Evolutionary conservation across 2,113 vertebrate species (phyloP), one percentile per base, ranked within the genome.

Genomic region (Stomatorhinus ivindoensis): DNA sequence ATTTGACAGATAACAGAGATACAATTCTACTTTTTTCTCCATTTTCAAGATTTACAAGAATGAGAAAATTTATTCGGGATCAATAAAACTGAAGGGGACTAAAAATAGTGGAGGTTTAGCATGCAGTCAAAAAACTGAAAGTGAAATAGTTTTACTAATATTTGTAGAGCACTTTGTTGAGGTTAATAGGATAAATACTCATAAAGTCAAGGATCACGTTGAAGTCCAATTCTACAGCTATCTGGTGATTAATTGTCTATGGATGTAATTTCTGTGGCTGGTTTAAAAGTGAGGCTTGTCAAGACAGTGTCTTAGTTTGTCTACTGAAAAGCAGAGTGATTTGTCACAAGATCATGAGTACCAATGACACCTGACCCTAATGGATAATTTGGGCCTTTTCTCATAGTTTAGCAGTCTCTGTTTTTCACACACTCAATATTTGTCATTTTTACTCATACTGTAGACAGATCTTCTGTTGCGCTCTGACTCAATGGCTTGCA

Each of bases 401-500:
- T 93, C 91, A 89, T 89, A 91, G 89, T 91, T 92, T 92, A 93
- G 93, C 93, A 94, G 93, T 93, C 91, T 90, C 90, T 91, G 86
- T 42, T 90, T n/a, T 35, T 89, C 87, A 24, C 82, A 86, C 83
- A 82, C 88, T 31, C 46, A 53, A 11, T 88, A 82, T 89, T 88
- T 88, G 89, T 89, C 88, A 89, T 89, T 61, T 82, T 51, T 73
- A 86, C 89, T 48, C 82, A 83, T 46, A 82, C 88, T 86, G 61
- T 39, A 53, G 58, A 58, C 82, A 90, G 90, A 92, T 93, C 91
- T 69, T 69, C n/a, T 90, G 15, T 90, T 88, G 86, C 89, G 53
- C 87, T 86, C 65, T 92, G 89, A 21, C 91, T 92, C 91, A 88
- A 83, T 91, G 44, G 80, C 93, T 95, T 95, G 94, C 94, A 95